These are phyloP conservation scores for Psilopogon haemacephalus DNA, from an alignment of 2,113 vertebrate species.

Conservation along the genomic window DNA sequence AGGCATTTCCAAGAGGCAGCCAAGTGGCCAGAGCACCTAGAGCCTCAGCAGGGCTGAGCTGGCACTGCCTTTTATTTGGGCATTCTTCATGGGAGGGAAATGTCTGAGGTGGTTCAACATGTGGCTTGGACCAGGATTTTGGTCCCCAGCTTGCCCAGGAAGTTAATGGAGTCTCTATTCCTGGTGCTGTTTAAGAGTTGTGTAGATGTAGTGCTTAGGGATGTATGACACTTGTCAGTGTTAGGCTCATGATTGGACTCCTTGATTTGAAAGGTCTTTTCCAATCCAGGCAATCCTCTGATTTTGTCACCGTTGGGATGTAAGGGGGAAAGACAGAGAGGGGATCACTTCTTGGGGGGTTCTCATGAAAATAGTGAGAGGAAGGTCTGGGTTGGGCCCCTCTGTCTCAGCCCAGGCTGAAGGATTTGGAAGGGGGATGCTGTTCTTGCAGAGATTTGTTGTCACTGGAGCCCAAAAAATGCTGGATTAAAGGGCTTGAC, in stretches of 20 bases:
- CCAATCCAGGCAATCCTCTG: too few species aligned
- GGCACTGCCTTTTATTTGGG: background rate
- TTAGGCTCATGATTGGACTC: too few species aligned
- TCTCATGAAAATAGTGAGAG: background rate
- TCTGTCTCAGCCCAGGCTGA: background rate
- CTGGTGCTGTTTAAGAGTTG: too few species aligned
- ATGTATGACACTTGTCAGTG: too few species aligned
- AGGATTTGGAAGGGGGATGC: rapidly evolving
- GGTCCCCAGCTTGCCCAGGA: too few species aligned
- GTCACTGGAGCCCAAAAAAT: background rate
- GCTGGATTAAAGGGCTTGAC: background rate
- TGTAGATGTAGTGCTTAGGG: too few species aligned
- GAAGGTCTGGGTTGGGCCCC: background rate
- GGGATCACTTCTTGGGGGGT: background rate
- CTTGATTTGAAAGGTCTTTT: too few species aligned
- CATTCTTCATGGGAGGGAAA: background rate
- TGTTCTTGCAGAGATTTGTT: background rate
- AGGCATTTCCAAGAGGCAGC: background rate
- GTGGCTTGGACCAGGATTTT: too few species aligned
- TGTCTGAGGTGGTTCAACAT: background rate
- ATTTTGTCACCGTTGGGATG: background rate
- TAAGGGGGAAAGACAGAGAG: background rate
- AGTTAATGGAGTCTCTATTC: too few species aligned
- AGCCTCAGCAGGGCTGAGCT: background rate
- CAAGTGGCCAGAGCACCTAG: rapidly evolving